These are phyloP conservation scores for Plectrocnemia conspersa DNA, from an alignment of 1,140 invertebrate species.

Conservation along the genomic window DNA sequence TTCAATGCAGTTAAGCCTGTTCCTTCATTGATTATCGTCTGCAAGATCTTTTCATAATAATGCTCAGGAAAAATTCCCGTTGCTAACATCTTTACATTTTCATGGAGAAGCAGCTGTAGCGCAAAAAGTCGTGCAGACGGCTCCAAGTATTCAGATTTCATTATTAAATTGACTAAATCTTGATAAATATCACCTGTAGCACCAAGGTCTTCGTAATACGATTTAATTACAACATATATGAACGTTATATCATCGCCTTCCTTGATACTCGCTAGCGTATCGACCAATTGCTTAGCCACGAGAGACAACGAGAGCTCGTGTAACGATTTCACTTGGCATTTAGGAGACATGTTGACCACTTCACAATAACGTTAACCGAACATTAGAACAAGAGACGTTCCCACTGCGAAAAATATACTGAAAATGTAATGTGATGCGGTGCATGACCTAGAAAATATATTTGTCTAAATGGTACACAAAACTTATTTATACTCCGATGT, in stretches of 20 bases:
- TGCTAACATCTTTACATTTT: conserved; percentile 57
- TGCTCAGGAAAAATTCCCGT: conserved; percentile 61
- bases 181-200: conserved; percentile 59
- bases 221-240: conserved; percentile 53
- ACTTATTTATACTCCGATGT: conserved; percentile 14
- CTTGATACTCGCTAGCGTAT: conserved; percentile 45
- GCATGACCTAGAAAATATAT: conserved; percentile 33
- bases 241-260: conserved; percentile 53
- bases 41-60: conserved; percentile 61
- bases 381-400: background rate
- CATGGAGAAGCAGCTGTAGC: conserved; percentile 56
- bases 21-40: conserved; percentile 57
- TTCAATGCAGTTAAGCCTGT: conserved; percentile 56
- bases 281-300: conserved; percentile 48
- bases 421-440: conserved; percentile 32
- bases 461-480: conserved; percentile 21
- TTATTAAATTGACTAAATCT: conserved; percentile 58
- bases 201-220: conserved; percentile 53
- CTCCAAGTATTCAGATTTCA: conserved; percentile 59
- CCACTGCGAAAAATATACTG: conserved; percentile 1
- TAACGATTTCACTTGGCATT: conserved; percentile 45
- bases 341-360: conserved; percentile 48
- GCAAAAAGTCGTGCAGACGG: conserved; percentile 59
- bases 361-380: background rate
- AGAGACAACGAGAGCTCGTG: conserved; percentile 48